These are phyloP conservation scores for Vanacampus margaritifer DNA, from an alignment of 2,113 vertebrate genomes.

Conservation along the genomic window DNA sequence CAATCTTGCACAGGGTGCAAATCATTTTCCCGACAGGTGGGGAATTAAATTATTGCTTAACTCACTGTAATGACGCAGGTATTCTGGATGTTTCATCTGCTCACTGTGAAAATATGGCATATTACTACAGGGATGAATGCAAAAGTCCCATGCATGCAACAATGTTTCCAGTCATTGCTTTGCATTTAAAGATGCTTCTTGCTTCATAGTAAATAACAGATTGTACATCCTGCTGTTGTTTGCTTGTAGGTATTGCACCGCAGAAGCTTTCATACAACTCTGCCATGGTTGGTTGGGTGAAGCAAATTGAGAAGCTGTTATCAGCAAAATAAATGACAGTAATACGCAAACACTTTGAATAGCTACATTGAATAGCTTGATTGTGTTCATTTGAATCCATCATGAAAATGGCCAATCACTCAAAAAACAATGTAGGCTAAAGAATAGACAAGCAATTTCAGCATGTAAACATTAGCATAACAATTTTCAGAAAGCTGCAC, in stretches of 20 bases:
- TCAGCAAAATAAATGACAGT: neutral
- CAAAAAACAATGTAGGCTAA: neutral
- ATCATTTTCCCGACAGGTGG: neutral
- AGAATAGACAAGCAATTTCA: neutral
- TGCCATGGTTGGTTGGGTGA: neutral
- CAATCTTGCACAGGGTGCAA: neutral
- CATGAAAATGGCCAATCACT: neutral
- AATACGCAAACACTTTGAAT: neutral
- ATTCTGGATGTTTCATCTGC: neutral
- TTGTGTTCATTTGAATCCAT: slow-evolving; percentile 1
- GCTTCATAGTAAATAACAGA: neutral
- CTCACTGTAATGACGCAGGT: neutral
- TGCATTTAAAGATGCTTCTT: neutral
- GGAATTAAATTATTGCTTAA: neutral
- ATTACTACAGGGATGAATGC: neutral
- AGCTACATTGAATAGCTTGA: neutral
- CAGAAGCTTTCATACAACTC: neutral
- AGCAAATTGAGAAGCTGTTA: neutral
- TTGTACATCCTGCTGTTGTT: neutral
- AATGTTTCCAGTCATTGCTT: neutral
- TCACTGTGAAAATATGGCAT: neutral
- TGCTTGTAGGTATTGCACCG: neutral
- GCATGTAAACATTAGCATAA: neutral
- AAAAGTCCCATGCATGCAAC: neutral
- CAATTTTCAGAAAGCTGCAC: neutral